phyloP scores from a whole-genome alignment of 2,113 vertebrate genomes.

The Drymodes brunneopygia region DNA sequence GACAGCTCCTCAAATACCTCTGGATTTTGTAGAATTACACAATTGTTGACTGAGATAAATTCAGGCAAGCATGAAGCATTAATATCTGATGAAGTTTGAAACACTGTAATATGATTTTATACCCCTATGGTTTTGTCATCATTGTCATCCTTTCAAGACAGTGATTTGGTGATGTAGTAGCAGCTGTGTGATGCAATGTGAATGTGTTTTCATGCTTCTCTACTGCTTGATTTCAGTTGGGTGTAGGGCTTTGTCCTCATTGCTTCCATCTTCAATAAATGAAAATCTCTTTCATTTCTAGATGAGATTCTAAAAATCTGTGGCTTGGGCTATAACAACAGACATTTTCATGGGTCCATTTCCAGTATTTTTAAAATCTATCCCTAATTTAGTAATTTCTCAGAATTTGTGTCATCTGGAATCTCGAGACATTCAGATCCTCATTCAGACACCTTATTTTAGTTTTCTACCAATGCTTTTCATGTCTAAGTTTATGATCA shows the following conservation, averaged over 20 bases:
- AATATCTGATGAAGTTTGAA: background rate
- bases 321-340: background rate
- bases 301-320: background rate
- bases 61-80: background rate
- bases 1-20: background rate
- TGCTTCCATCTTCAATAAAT: background rate
- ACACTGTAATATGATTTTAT: background rate
- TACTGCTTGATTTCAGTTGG: background rate
- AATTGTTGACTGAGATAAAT: background rate
- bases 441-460: background rate
- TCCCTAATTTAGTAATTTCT: background rate
- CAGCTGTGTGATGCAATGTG: background rate
- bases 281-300: background rate
- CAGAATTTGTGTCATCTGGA: background rate
- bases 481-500: background rate
- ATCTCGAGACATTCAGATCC: background rate
- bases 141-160: background rate
- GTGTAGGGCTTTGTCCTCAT: background rate
- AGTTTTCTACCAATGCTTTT: background rate
- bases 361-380: background rate
- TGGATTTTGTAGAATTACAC: background rate
- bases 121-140: background rate
- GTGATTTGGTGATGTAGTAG: background rate
- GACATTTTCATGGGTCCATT: rapidly evolving
- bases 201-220: background rate